Evolutionary conservation across 2,113 vertebrate species (phyloP).

Genomic region (Leiothrix lutea): DNA sequence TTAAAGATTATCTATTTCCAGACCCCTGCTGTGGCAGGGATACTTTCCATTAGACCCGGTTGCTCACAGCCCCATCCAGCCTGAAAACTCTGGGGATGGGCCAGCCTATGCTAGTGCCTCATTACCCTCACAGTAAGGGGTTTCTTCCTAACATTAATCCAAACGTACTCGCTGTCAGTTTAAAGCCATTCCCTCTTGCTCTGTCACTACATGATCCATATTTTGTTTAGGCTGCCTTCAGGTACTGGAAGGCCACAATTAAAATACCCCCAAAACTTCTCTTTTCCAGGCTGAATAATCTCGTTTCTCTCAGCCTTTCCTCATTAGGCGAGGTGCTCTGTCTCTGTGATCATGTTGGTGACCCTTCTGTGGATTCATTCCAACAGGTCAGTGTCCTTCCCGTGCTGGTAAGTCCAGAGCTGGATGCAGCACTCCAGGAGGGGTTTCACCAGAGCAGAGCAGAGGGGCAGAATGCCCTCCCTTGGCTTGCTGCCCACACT

Average conservation of each 20-base stretch:
- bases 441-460: neutral
- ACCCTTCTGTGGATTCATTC: neutral
- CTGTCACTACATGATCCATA: neutral
- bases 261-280: neutral
- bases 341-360: neutral
- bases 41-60: neutral
- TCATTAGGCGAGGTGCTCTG: neutral
- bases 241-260: neutral
- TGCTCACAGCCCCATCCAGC: neutral
- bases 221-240: neutral
- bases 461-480: neutral
- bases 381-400: accelerated
- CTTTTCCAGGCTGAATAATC: neutral
- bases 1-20: neutral
- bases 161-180: neutral
- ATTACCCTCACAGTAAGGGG: neutral
- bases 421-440: neutral
- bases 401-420: neutral
- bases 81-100: neutral
- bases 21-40: neutral
- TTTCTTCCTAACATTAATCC: neutral
- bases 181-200: neutral
- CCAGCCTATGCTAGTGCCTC: neutral
- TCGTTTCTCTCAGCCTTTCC: neutral
- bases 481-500: accelerated